phyloP scores from a whole-genome alignment of 2,113 vertebrate species.

The Theristicus caerulescens region DNA sequence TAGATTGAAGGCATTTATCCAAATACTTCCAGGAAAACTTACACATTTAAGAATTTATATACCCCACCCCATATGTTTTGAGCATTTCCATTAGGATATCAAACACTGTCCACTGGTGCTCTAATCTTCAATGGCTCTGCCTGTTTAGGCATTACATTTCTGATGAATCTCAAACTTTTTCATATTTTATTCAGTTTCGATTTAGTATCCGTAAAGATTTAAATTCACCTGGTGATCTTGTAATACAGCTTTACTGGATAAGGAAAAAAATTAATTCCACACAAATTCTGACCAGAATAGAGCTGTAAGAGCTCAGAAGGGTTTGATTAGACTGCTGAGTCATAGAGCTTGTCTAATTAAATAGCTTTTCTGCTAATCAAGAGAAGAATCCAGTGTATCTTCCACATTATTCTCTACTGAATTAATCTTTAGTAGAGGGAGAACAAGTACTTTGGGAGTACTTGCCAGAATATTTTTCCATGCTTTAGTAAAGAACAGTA shows the following conservation, averaged over 20 bases:
- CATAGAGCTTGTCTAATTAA: neutral
- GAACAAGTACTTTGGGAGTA: neutral
- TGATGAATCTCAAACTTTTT: neutral
- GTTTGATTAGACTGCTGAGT: neutral
- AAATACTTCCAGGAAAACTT: neutral
- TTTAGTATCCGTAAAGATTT: neutral
- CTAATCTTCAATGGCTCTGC: neutral
- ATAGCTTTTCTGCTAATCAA: neutral
- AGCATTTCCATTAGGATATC: neutral
- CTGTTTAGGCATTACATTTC: neutral
- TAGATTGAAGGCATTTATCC: neutral
- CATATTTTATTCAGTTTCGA: neutral
- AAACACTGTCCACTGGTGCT: neutral
- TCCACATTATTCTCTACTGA: neutral
- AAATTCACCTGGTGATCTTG: neutral
- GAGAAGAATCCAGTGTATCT: neutral
- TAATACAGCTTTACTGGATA: neutral
- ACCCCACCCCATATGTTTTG: neutral
- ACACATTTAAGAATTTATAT: neutral
- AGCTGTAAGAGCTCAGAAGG: neutral
- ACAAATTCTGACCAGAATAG: neutral
- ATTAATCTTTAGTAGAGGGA: neutral
- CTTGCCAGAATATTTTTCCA: neutral
- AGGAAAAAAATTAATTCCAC: neutral
- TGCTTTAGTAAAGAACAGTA: neutral